phyloP scores from a whole-genome alignment of 2,113 vertebrate species.

The Verasper variegatus region DNA sequence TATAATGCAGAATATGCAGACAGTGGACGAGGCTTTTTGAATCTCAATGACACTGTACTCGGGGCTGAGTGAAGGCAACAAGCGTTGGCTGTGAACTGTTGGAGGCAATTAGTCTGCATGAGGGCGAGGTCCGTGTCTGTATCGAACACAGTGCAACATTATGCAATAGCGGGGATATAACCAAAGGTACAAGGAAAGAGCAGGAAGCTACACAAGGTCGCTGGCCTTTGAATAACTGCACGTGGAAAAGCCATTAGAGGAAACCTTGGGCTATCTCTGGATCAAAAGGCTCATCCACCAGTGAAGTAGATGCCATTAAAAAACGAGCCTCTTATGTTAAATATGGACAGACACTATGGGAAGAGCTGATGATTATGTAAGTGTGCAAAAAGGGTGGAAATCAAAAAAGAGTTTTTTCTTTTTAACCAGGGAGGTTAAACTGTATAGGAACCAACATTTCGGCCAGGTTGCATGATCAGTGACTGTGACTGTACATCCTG shows the following conservation, averaged over 20 bases:
- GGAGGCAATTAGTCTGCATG: background rate
- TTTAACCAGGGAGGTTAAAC: too few relatives aligned
- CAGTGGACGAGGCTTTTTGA: slow-evolving; percentile 18
- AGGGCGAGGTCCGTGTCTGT: slow-evolving; percentile 18
- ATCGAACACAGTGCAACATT: slow-evolving; percentile 8
- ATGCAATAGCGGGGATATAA: background rate
- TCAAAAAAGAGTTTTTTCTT: too few relatives aligned
- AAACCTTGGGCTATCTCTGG: slow-evolving; percentile 24
- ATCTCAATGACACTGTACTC: slow-evolving; percentile 43
- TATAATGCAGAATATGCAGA: slow-evolving; percentile 63
- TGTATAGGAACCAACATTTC: too few relatives aligned
- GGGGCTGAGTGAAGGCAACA: background rate
- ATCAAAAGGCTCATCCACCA: slow-evolving; percentile 4
- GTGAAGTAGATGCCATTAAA: too few relatives aligned
- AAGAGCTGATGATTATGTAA: too few relatives aligned
- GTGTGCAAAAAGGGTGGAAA: too few relatives aligned
- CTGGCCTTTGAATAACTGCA: slow-evolving; percentile 7
- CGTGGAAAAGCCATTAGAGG: slow-evolving; percentile 34
- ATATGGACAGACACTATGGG: too few relatives aligned
- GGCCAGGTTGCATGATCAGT: too few relatives aligned
- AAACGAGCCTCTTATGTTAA: too few relatives aligned
- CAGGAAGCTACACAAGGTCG: slow-evolving; percentile 2
- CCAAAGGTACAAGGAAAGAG: background rate
- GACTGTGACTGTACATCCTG: too few relatives aligned
- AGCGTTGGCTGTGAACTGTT: background rate